Percentiles rank a stretch among this genome's conserved stretches.
Evolutionary conservation across 2,113 vertebrate species (phyloP).

Genomic region (Quiscalus mexicanus): DNA sequence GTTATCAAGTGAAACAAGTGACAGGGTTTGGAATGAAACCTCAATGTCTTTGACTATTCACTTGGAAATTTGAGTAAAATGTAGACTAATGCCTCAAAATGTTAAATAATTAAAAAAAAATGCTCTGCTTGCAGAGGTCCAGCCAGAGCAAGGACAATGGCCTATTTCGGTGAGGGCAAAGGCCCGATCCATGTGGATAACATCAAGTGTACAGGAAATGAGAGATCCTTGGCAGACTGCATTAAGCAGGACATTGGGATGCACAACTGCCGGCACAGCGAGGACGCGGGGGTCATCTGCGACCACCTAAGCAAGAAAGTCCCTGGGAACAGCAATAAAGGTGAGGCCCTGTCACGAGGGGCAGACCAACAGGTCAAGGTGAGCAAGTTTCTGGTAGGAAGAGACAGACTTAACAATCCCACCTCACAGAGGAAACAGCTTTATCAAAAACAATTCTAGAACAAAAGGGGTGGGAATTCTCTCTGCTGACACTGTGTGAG

Average conservation of each 20-base stretch:
- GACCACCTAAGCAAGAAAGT: constrained; percentile 79
- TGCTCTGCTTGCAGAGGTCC: constrained; percentile 77
- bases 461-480: background rate
- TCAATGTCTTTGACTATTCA: background rate
- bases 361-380: background rate
- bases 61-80: background rate
- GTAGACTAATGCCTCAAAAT: background rate
- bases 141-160: constrained; percentile 91
- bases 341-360: constrained; percentile 51
- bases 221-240: constrained; percentile 88
- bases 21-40: background rate
- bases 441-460: background rate
- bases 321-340: constrained; percentile 76
- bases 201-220: constrained; percentile 86
- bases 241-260: constrained; percentile 88
- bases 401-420: background rate
- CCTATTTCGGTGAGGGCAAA: constrained; percentile 93
- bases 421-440: background rate
- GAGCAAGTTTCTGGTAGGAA: background rate
- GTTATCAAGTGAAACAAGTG: background rate
- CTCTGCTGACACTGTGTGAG: background rate
- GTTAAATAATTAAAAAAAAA: background rate
- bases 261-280: constrained; percentile 96
- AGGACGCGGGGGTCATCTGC: constrained; percentile 96
- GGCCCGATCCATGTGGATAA: constrained; percentile 95